Conservation (phyloP, 2,888 invertebrate genomes). For the Camptogramma bilineatum region DNA sequence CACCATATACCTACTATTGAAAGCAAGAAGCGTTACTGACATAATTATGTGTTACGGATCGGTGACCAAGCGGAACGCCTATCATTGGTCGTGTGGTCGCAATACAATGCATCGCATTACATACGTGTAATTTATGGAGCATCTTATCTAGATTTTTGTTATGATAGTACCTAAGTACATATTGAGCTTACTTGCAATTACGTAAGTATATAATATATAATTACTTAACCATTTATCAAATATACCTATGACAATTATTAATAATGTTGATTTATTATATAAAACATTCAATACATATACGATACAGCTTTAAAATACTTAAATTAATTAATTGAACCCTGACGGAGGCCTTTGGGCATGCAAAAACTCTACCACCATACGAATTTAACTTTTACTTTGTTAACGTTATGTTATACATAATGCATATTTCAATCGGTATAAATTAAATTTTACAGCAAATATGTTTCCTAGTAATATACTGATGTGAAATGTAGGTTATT, state of each 20-base stretch:
- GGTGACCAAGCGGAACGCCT: constrained; percentile 56
- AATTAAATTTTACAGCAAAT: constrained; percentile 3
- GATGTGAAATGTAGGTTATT: constrained; percentile 19
- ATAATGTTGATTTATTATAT: no score
- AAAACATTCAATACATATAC: no score
- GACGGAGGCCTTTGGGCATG: not conserved
- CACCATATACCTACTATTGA: constrained; percentile 14
- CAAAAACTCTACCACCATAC: not conserved
- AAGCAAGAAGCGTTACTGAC: constrained; percentile 28
- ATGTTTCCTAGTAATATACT: constrained; percentile 6
- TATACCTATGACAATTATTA: no score
- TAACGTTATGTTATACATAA: not conserved
- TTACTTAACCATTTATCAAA: no score
- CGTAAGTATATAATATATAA: no score
- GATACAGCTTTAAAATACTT: no score
- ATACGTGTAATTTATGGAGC: not conserved
- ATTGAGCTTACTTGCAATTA: no score
- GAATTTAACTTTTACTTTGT: not conserved
- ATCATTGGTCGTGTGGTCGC: constrained; percentile 54
- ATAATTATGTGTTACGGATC: constrained; percentile 49
- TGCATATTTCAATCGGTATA: constrained; percentile 1
- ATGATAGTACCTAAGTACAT: not conserved
- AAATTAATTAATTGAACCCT: not conserved
- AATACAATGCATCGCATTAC: constrained; percentile 17
- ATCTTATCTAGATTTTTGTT: not conserved